Evolutionary conservation across 2,888 invertebrate genomes (phyloP).

Genomic region (Elegia similella): DNA sequence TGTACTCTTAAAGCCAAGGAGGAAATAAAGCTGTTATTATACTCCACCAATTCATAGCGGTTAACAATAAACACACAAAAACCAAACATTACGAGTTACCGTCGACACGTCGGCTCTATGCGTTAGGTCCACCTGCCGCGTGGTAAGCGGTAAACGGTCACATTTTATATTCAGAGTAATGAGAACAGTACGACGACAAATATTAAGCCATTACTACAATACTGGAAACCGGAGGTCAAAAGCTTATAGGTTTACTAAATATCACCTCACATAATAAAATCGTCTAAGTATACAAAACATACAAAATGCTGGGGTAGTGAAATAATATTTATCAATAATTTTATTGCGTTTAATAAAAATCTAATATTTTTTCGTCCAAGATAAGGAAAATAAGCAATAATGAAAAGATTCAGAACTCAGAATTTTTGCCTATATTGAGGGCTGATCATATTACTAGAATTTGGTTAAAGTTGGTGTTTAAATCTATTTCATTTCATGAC

Average conservation of each 20-base stretch:
- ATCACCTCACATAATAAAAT: background rate
- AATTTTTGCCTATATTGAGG: background rate
- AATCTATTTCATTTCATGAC: background rate
- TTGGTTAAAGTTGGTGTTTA: background rate
- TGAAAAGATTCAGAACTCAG: background rate
- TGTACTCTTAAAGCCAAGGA: background rate
- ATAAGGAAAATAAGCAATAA: background rate
- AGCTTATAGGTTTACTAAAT: background rate
- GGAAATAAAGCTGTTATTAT: background rate
- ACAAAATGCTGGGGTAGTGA: background rate
- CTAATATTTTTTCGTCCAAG: background rate
- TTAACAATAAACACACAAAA: slow-evolving; percentile 48
- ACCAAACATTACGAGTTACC: slow-evolving; percentile 63
- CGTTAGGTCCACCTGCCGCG: slow-evolving; percentile 80
- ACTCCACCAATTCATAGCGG: slow-evolving; percentile 27
- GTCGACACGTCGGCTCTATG: slow-evolving; percentile 73
- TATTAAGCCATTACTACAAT: slow-evolving; percentile 11
- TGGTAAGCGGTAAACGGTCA: slow-evolving; percentile 71
- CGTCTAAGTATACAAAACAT: background rate
- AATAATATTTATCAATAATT: background rate
- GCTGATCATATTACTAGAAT: background rate
- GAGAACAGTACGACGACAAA: slow-evolving; percentile 39
- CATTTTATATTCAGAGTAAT: slow-evolving; percentile 44
- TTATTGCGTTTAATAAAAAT: background rate
- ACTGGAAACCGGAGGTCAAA: background rate